Evolutionary conservation across 2,113 vertebrate genomes (phyloP), one percentile per base, ranked within the genome.

Genomic region (Clarias batrachus): DNA sequence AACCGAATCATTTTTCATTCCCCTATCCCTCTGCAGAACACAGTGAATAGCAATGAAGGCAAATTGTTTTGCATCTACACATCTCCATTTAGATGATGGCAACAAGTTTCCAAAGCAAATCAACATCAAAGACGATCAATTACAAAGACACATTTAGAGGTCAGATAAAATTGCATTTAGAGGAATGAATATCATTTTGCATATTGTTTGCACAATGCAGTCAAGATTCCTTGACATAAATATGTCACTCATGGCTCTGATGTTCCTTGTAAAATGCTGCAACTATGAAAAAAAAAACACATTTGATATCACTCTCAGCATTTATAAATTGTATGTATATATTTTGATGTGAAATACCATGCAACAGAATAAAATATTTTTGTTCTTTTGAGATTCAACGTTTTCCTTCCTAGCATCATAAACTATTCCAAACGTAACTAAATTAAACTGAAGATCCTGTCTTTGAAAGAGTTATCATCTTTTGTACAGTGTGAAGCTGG

Each of bases 151-250:
- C 57, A 63, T 88, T 86, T 88, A 78, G 87, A 89, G 91, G 85
- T 90, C 85, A 88, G 85, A 86, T 81, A 84, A 91, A 90, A 92
- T 88, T 65, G 85, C 66, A 86, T 91, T 83, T 88, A 71, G 66
- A 82, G 82, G 52, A 78, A 87, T 86, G 82, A 81, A 86, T 81
- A 73, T 79, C 77, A 25, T 80, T 89, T 73, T 87, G 70, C 83
- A 84, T 87, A 85, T 88, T 91, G 83, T 91, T 91, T 87, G 89
- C 87, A 82, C 76, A 60, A 56, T 74, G 37, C 80, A 82, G 60
- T 21, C 52, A 77, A 80, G 84, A 81, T 62, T 81, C 81, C 16
- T 54, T 59, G 16, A 54, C 73, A 78, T 83, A 83, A 65, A 83
- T 54, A 52, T 57, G 88, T 86, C 87, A 87, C 85, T 77, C 84